Conservation (phyloP, 1,140 invertebrate species). For the Bemisia tabaci region DNA sequence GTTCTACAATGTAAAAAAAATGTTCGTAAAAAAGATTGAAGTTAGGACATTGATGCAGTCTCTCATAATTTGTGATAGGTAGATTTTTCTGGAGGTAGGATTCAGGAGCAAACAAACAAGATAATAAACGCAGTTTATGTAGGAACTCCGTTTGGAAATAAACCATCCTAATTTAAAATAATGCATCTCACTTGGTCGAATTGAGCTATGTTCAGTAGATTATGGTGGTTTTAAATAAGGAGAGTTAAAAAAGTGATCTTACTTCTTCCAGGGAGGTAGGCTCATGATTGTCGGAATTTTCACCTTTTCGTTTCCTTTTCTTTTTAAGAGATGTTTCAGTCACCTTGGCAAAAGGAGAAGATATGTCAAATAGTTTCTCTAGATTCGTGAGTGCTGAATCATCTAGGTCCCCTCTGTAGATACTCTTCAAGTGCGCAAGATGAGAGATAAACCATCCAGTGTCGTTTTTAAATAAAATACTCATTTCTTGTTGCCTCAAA, state of each 20-base stretch:
- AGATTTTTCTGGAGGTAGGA: too few species aligned
- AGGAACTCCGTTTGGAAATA: too few species aligned
- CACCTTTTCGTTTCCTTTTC: background rate
- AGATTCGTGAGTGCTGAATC: background rate
- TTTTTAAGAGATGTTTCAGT: background rate
- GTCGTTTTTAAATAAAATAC: slow-evolving; percentile 5
- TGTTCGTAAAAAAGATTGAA: too few species aligned
- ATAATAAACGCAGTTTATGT: too few species aligned
- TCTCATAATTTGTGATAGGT: too few species aligned
- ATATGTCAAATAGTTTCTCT: background rate
- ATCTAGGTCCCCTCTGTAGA: background rate
- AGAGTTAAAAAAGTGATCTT: background rate
- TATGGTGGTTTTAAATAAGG: background rate
- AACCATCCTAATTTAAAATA: too few species aligned
- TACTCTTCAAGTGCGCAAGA: background rate
- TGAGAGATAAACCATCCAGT: slow-evolving; percentile 10
- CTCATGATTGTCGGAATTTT: background rate
- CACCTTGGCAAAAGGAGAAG: background rate
- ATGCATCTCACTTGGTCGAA: background rate
- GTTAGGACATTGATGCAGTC: too few species aligned
- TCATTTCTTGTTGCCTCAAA: slow-evolving; percentile 10
- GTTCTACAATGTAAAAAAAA: too few species aligned
- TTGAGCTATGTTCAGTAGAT: background rate
- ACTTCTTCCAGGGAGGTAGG: background rate
- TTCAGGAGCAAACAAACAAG: too few species aligned